Evolutionary conservation across 2,113 vertebrate genomes (phyloP).

Genomic region (Lichenostomus cassidix): DNA sequence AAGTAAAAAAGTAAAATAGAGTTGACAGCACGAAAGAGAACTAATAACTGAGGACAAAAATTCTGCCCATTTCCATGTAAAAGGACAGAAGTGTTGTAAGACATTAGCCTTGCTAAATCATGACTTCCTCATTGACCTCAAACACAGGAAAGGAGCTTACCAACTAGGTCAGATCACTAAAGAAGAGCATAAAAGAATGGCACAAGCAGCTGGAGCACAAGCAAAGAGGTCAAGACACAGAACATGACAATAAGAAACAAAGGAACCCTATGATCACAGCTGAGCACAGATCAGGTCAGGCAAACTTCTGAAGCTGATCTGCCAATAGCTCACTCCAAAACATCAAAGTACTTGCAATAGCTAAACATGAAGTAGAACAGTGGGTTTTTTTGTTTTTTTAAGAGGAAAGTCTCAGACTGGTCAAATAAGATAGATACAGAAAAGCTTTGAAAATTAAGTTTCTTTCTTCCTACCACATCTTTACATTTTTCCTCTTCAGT

Average conservation of each 20-base stretch:
- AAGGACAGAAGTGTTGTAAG: neutral
- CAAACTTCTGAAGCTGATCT: neutral
- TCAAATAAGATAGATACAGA: neutral
- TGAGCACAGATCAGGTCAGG: neutral
- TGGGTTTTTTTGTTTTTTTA: neutral
- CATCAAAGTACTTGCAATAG: neutral
- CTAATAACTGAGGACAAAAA: neutral
- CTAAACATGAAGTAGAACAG: neutral
- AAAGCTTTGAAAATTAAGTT: neutral
- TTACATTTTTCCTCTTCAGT: neutral
- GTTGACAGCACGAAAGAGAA: neutral
- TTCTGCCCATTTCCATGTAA: neutral
- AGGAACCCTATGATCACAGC: neutral
- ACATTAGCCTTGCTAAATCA: neutral
- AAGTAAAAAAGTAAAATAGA: neutral
- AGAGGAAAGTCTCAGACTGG: neutral
- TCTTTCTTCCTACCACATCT: neutral
- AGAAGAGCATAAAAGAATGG: neutral
- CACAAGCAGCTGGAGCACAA: conserved; percentile 15
- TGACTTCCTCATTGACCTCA: neutral
- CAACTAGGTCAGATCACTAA: conserved; percentile 9
- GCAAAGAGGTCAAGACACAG: neutral
- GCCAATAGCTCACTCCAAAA: neutral
- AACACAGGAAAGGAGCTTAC: neutral
- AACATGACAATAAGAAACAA: conserved; percentile 9